Evolutionary conservation across 1,140 invertebrate genomes (phyloP).

Genomic region (Rhizoglyphus robini): DNA sequence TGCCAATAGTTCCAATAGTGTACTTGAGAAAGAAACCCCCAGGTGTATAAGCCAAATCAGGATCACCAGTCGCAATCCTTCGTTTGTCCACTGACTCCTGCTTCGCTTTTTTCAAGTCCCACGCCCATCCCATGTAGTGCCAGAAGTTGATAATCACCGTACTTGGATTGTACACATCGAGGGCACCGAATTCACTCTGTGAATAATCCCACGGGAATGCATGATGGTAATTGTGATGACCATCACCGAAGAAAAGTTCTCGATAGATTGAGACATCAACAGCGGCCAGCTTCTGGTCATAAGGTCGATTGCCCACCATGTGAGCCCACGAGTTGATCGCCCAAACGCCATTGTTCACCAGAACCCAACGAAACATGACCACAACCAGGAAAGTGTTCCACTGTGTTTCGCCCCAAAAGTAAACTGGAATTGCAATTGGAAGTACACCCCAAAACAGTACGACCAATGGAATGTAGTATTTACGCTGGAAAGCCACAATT

Average conservation of each 20-base stretch:
- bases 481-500: no score
- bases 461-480: no score
- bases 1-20: no score
- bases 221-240: slow-evolving; percentile 45
- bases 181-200: slow-evolving; percentile 37
- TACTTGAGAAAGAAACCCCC: no score
- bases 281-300: slow-evolving; percentile 36
- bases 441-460: slow-evolving; percentile 35
- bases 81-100: no score
- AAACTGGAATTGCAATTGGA: slow-evolving; percentile 30
- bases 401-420: slow-evolving; percentile 29
- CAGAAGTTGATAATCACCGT: no score
- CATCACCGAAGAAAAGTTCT: slow-evolving; percentile 36
- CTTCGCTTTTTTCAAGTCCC: slow-evolving; percentile 41
- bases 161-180: slow-evolving; percentile 34
- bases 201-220: slow-evolving; percentile 41
- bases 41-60: no score
- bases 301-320: slow-evolving; percentile 36
- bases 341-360: slow-evolving; percentile 52
- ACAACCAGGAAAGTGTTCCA: slow-evolving; percentile 29
- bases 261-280: slow-evolving; percentile 35
- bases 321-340: slow-evolving; percentile 42
- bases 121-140: no score
- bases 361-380: no score
- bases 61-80: no score